Evolutionary conservation across 2,888 invertebrate genomes (phyloP).

Genomic region (Zonitis immaculata): DNA sequence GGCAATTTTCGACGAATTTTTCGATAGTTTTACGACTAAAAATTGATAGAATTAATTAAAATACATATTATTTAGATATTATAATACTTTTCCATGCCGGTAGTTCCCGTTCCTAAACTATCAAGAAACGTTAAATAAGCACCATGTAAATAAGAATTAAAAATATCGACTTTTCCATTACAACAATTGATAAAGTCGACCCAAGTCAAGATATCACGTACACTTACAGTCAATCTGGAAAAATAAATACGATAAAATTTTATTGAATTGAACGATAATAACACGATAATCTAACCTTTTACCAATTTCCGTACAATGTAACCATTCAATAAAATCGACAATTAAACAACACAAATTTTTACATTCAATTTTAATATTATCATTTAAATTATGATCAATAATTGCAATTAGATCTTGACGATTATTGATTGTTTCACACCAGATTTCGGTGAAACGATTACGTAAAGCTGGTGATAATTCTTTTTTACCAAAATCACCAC

Average conservation of each 20-base stretch:
- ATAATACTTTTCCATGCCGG: conserved; percentile 61
- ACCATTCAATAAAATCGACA: conserved; percentile 76
- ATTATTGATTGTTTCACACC: conserved; percentile 80
- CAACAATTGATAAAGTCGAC: conserved; percentile 78
- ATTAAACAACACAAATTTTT: conserved; percentile 65
- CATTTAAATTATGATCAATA: conserved; percentile 69
- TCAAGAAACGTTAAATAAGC: conserved; percentile 89
- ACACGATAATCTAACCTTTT: conserved; percentile 46
- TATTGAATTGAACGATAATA: not conserved
- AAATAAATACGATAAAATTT: too few species aligned
- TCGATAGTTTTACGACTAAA: conserved; percentile 42
- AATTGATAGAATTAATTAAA: conserved; percentile 21
- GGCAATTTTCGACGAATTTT: conserved; percentile 50
- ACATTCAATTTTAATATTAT: conserved; percentile 51
- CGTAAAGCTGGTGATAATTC: conserved; percentile 95
- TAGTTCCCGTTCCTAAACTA: conserved; percentile 79
- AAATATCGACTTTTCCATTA: conserved; percentile 46
- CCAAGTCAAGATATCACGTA: conserved; percentile 91
- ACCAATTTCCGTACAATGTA: conserved; percentile 65
- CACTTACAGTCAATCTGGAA: conserved; percentile 75
- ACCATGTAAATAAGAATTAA: conserved; percentile 81
- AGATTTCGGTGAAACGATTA: conserved; percentile 98
- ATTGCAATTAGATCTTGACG: conserved; percentile 74
- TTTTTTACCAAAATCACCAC: conserved; percentile 99
- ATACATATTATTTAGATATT: not conserved